These are phyloP conservation scores for Pyralis farinalis DNA, from an alignment of 2,888 invertebrate genomes.

Conservation along the genomic window DNA sequence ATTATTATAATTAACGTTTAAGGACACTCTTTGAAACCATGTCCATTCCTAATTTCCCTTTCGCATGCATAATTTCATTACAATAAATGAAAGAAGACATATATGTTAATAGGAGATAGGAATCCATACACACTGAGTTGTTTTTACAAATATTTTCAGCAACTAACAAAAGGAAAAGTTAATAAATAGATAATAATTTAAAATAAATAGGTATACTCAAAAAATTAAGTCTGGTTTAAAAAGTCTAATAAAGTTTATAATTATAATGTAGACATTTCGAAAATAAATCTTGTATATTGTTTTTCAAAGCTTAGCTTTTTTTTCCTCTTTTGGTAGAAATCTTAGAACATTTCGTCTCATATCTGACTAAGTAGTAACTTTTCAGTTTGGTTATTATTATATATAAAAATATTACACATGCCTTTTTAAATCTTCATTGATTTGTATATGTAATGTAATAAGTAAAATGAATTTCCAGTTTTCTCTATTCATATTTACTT, in stretches of 20 bases:
- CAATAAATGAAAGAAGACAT: too few relatives aligned
- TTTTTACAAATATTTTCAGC: neutral
- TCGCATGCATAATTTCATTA: too few relatives aligned
- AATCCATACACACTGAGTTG: too few relatives aligned
- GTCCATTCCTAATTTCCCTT: too few relatives aligned
- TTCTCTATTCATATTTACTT: conserved; percentile 39
- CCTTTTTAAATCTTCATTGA: conserved; percentile 4
- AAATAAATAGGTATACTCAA: conserved; percentile 2
- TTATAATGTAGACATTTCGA: conserved; percentile 7
- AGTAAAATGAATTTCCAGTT: conserved; percentile 33
- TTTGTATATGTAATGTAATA: too few relatives aligned
- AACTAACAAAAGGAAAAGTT: neutral
- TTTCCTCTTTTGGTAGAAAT: conserved; percentile 1
- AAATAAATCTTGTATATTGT: too few relatives aligned
- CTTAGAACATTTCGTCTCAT: conserved; percentile 1
- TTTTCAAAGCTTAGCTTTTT: too few relatives aligned
- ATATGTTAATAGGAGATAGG: too few relatives aligned
- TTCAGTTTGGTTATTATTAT: too few relatives aligned
- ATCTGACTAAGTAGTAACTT: neutral
- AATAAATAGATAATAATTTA: neutral
- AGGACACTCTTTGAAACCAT: too few relatives aligned
- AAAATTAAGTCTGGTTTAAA: conserved; percentile 15
- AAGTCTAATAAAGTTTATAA: conserved; percentile 18
- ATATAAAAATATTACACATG: neutral
- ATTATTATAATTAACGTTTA: too few relatives aligned